Percentiles rank a stretch among this genome's conserved stretches.
phyloP scores from a whole-genome alignment of 2,797 vertebrate species.

The Miichthys miiuy region DNA sequence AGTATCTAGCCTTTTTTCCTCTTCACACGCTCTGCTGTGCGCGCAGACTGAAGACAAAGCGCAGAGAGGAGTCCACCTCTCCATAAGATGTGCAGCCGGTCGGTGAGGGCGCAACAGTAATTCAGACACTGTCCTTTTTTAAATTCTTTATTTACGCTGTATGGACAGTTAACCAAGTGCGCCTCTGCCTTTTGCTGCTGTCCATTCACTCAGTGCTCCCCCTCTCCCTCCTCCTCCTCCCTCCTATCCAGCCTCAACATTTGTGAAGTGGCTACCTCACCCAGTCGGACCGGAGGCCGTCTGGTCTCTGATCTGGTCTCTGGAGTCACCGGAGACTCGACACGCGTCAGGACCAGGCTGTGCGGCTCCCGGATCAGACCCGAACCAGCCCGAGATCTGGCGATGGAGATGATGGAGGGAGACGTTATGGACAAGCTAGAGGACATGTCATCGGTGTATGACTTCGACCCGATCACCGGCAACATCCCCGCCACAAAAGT shows the following conservation, averaged over 20 bases:
- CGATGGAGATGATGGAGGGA: conserved; percentile 85
- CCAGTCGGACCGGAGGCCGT: conserved; percentile 73
- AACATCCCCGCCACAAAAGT: conserved; percentile 96
- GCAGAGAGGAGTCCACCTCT: conserved; percentile 53
- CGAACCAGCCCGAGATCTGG: conserved; percentile 64
- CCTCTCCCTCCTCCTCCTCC: conserved; percentile 9
- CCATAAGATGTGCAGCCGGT: conserved; percentile 59
- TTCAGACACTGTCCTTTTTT: conserved; percentile 15
- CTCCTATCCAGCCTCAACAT: conserved; percentile 62
- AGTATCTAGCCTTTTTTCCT: conserved; percentile 61
- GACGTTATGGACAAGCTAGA: conserved; percentile 91
- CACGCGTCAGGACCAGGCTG: conserved; percentile 79
- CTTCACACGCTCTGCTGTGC: conserved; percentile 67
- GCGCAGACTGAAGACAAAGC: conserved; percentile 65
- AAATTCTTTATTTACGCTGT: not conserved
- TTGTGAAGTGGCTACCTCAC: conserved; percentile 79
- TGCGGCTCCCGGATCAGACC: conserved; percentile 81
- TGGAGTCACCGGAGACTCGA: conserved; percentile 70
- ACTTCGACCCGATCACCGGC: conserved; percentile 91
- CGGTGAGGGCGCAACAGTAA: conserved; percentile 57
- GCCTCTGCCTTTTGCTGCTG: conserved; percentile 16
- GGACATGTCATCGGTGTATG: conserved; percentile 92
- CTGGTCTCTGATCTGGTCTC: conserved; percentile 79
- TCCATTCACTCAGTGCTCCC: conserved; percentile 33
- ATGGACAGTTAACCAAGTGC: conserved; percentile 57